Evolutionary conservation across 2,113 vertebrate species (phyloP).

Genomic region (Hylia prasina): DNA sequence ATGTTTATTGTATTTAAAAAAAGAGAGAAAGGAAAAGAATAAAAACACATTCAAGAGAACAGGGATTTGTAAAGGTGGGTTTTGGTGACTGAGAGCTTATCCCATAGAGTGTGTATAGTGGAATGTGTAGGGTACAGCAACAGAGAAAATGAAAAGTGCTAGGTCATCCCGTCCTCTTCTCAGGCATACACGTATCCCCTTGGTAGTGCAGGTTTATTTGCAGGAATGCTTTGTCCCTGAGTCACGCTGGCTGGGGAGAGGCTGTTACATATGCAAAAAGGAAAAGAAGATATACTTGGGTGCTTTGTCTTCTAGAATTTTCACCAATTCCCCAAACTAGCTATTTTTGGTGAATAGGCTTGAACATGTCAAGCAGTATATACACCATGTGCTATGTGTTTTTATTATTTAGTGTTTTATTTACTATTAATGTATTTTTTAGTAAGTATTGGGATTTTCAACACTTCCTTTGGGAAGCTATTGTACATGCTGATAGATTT

Average conservation of each 20-base stretch:
- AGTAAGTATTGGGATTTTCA: conserved; percentile 2
- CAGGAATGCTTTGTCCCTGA: conserved; percentile 45
- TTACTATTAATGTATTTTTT: conserved; percentile 29
- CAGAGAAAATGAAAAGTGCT: conserved; percentile 35
- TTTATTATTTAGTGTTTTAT: conserved; percentile 26
- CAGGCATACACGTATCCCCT: conserved; percentile 21
- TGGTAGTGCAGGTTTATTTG: conserved; percentile 20
- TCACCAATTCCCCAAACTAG: not conserved
- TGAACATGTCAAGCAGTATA: not conserved
- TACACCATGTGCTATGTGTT: not conserved
- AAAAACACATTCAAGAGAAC: not conserved
- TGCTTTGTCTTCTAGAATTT: conserved; percentile 31
- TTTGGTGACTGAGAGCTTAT: not conserved
- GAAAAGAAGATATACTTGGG: not conserved
- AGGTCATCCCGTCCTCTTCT: conserved; percentile 45
- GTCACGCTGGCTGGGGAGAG: conserved; percentile 33
- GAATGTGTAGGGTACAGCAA: not conserved
- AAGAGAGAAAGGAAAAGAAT: not conserved
- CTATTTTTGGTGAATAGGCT: not conserved
- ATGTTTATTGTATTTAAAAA: not conserved
- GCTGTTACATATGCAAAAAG: conserved; percentile 44
- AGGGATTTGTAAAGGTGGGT: not conserved
- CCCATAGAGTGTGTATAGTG: not conserved
- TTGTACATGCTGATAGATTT: conserved; percentile 30
- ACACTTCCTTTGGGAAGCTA: conserved; percentile 8